Evolutionary conservation across 2,888 invertebrate species (phyloP), one percentile per base, ranked within the genome.

Genomic region (Copidosoma aretas): DNA sequence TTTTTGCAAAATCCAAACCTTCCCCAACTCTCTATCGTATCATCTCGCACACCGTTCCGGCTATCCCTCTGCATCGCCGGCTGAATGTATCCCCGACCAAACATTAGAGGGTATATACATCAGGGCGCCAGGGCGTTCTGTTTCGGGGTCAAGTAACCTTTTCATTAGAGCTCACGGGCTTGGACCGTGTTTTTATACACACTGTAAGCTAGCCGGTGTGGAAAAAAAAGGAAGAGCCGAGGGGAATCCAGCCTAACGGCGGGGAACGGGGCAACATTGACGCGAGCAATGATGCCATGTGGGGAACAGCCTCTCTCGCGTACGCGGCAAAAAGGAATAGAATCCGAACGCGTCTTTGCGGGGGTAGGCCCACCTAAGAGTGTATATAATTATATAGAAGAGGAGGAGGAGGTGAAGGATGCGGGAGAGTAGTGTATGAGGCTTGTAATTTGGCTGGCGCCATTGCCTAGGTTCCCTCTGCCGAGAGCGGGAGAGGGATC

Each of bases 381-480:
- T 64, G 73, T 79, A 77, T 83, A 82, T 83, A 83, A 83, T 83
- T 83, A 83, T 79, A 68, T 79, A 79, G 75, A n/a, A 76, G 77
- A 63, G 70, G 71, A n/a, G 72, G 60, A 21, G 71, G 60, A n/a
- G n/a, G n/a, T n/a, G n/a, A n/a, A n/a, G n/a, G n/a, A n/a, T n/a
- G 59, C 71, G 67, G 71, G 61, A 70, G 66, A 68, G 62, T 62
- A 49, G 64, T 66, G 75, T 75, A 80, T 80, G 77, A 80, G 81
- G 79, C 82, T 82, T 83, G 80, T 82, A 83, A 83, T 83, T 83
- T 82, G 77, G 78, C 67, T 82, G 83, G 83, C 83, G 82, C 83
- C 83, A 83, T 19, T 32, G 43, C 43, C 43, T 46, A 56, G 15
- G 17, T 25, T 32, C 32, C 8, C 32, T 32, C 32, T 32, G 8